A percentile compares a stretch with the other conserved stretches of the same genome.
Evolutionary conservation across 2,113 vertebrate genomes (phyloP).

Genomic region (Brachypteracias leptosomus): DNA sequence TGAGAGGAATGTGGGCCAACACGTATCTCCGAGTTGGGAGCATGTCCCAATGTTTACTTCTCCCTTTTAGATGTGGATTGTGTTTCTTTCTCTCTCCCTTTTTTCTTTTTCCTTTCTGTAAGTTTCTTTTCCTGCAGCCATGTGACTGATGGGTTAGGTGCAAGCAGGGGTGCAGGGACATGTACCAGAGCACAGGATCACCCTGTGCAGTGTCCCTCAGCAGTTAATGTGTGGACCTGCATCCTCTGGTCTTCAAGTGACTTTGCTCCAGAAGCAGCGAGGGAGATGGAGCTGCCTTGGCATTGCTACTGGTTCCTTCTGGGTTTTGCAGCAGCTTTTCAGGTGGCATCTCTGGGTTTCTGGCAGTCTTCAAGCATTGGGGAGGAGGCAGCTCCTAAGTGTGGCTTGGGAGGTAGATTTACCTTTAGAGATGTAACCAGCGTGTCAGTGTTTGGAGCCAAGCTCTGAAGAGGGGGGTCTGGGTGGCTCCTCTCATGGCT

Average conservation of each 20-base stretch:
- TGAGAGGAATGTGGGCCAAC: conserved; percentile 41
- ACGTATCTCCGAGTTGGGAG: background rate
- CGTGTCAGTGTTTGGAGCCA: background rate
- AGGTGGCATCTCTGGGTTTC: background rate
- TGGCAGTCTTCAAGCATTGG: background rate
- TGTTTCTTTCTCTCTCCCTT: background rate
- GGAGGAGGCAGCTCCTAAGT: background rate
- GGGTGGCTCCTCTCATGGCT: accelerated
- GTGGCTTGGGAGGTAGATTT: background rate
- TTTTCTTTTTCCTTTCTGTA: background rate
- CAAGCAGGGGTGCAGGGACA: background rate
- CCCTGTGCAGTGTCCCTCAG: background rate
- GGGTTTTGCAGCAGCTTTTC: background rate
- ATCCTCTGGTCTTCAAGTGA: background rate
- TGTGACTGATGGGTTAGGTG: background rate
- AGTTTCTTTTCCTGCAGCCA: background rate
- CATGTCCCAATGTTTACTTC: background rate
- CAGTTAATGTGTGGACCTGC: background rate
- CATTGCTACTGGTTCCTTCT: background rate
- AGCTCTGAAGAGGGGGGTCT: background rate
- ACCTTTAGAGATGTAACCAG: background rate
- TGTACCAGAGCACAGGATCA: background rate
- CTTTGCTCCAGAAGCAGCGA: background rate
- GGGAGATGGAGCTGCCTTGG: background rate
- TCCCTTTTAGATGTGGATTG: background rate